phyloP scores from a whole-genome alignment of 2,888 invertebrate species.

The Lasius fuliginosus region DNA sequence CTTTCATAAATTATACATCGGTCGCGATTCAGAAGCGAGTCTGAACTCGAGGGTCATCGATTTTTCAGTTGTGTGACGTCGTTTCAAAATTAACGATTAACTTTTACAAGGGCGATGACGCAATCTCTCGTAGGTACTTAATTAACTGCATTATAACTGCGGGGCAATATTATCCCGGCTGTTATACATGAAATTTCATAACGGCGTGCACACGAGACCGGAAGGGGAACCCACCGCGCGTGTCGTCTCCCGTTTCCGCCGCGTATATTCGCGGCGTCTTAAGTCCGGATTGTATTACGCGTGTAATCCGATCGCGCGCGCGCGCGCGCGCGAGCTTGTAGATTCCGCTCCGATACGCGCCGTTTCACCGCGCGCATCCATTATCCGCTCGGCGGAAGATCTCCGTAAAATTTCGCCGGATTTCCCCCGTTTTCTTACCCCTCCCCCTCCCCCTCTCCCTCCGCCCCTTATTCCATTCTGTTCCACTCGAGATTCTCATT shows the following conservation, averaged over 20 bases:
- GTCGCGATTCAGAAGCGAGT: neutral
- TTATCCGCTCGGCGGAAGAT: neutral
- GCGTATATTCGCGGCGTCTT: constrained; percentile 33
- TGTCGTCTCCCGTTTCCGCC: constrained; percentile 57
- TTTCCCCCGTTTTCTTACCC: neutral
- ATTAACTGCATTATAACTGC: neutral
- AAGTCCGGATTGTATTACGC: constrained; percentile 62
- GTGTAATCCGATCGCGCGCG: constrained; percentile 61
- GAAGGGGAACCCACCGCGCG: constrained; percentile 10
- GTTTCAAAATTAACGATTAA: neutral
- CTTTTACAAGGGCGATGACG: neutral
- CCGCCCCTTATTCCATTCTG: neutral
- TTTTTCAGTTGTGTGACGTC: neutral
- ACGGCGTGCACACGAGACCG: neutral
- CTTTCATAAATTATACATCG: neutral
- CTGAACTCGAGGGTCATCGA: neutral
- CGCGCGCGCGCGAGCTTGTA: constrained; percentile 22
- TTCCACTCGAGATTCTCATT: neutral
- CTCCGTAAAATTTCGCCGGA: neutral
- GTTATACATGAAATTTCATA: neutral
- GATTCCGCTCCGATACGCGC: constrained; percentile 38
- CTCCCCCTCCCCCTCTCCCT: neutral
- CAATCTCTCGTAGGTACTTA: neutral
- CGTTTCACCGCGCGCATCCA: neutral
- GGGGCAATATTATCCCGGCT: neutral